A percentile compares a stretch with the other conserved stretches of the same genome.
Evolutionary conservation across 2,888 invertebrate genomes (phyloP).

Genomic region (Cylloceria caligata): DNA sequence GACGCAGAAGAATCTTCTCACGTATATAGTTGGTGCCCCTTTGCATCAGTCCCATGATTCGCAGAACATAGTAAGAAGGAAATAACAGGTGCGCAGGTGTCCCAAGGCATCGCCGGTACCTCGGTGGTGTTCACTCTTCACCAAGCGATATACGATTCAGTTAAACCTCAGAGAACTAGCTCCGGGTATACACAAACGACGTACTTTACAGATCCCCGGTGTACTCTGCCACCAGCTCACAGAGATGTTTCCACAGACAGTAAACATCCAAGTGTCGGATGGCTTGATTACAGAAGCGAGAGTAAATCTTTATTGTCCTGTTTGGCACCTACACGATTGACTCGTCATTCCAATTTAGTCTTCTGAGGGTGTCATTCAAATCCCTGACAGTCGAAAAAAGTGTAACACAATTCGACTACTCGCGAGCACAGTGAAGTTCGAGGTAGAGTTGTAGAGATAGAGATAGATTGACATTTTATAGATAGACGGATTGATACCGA

Average conservation of each 20-base stretch:
- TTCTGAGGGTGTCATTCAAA: slow-evolving; percentile 3
- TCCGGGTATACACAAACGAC: slow-evolving; percentile 16
- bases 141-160: slow-evolving; percentile 16
- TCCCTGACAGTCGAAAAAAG: slow-evolving; percentile 12
- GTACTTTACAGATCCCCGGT: slow-evolving; percentile 15
- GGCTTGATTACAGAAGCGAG: slow-evolving; percentile 45
- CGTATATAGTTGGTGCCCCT: slow-evolving; percentile 3
- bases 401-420: not conserved
- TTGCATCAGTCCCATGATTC: slow-evolving; percentile 13
- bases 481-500: not conserved
- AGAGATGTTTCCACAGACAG: slow-evolving; percentile 27
- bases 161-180: slow-evolving; percentile 30
- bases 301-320: slow-evolving; percentile 10
- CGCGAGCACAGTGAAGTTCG: not conserved
- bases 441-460: not conserved
- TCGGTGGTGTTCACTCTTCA: slow-evolving; percentile 9
- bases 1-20: not conserved
- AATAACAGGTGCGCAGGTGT: slow-evolving; percentile 35
- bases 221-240: slow-evolving; percentile 26
- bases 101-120: slow-evolving; percentile 14
- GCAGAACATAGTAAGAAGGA: not conserved
- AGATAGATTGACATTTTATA: too few relatives aligned
- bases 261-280: slow-evolving; percentile 44
- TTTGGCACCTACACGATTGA: slow-evolving; percentile 4
- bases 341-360: slow-evolving; percentile 7